Base-by-base conservation (phyloP, 2,888 invertebrate genomes). In the Torymus aiolomorphi region DNA sequence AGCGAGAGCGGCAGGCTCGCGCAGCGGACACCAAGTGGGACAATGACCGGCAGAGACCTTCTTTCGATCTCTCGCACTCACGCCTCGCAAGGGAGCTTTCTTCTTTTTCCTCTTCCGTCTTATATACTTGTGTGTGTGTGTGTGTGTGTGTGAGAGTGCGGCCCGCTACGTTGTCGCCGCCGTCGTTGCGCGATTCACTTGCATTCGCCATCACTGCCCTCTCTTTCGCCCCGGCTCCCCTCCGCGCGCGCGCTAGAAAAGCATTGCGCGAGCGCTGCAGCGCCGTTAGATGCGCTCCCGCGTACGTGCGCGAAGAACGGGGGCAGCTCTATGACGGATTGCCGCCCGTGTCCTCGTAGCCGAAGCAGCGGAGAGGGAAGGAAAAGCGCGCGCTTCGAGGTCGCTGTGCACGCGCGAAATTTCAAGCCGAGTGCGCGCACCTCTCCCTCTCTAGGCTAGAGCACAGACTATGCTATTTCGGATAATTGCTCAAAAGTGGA, bases 31-130 rank as follows among this genome's bases (percentile, higher is more conserved):
- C 86, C 76, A 90, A 89, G 89, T 90, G 85, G 90, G 88, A 89
- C 90, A 89, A 90, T 87, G 90, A 90, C 90, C 90, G 90, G 85
- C 85, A 86, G 88, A 89, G 90, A 90, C 90, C 90, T 90, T 90
- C 89, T 90, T 90, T 90, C 81, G 74, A 82, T 82, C 76, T 78
- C 63, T 54, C 76, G 56, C 24, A 16, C 18, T 24, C 51, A 16
- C 42, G 42, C 72, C 31, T 18, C 56, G 16, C 31, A 10, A 24
- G 66, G 54, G 31, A 75, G 81, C 81, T 81, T 81, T 81, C 81
- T 81, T 81, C 78, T 80, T 80, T 80, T 74, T 80, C 70, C 77
- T 78, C 75, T 70, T 78, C 31, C 62, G 62, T 20, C 20, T 20
- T 20, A 20, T 20, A 2, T 20, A 20, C 2, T 20, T 20, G 20